Conservation (phyloP, 1,140 invertebrate species). For the Ptiloglossa arizonensis region DNA sequence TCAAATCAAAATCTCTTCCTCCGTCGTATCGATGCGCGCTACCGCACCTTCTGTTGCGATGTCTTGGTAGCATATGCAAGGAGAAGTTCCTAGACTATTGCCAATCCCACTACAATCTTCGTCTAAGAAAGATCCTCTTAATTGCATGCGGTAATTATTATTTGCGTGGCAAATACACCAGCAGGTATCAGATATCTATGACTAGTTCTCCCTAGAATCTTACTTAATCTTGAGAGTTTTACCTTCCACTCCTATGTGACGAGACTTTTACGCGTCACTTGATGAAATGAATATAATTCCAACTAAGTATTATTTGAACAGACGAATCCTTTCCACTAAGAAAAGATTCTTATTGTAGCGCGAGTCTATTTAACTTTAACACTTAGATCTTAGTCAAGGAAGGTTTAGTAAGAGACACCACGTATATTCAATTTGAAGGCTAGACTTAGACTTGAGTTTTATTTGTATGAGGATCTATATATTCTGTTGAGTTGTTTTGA, state of each 20-base stretch:
- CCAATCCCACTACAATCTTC: constrained; percentile 11
- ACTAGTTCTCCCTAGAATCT: constrained; percentile 10
- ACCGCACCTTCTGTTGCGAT: constrained; percentile 52
- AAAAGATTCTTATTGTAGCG: too few relatives aligned
- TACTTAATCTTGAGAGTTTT: constrained; percentile 14
- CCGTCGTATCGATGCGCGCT: constrained; percentile 46
- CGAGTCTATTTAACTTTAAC: too few relatives aligned
- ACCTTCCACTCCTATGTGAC: neutral
- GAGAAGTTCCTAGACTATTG: constrained; percentile 52
- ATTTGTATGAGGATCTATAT: too few relatives aligned
- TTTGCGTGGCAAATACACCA: constrained; percentile 66
- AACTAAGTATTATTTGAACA: too few relatives aligned
- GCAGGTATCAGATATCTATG: neutral
- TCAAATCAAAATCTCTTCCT: constrained; percentile 56
- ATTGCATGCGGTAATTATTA: constrained; percentile 72
- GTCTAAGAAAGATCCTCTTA: constrained; percentile 52
- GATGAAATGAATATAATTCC: too few relatives aligned
- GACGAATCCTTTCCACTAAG: too few relatives aligned
- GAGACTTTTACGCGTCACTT: neutral
- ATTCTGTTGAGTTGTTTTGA: too few relatives aligned
- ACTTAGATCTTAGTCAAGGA: too few relatives aligned
- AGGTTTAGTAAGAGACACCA: too few relatives aligned
- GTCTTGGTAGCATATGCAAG: constrained; percentile 32
- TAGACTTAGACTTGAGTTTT: too few relatives aligned
- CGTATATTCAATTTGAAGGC: too few relatives aligned